Percentiles rank a stretch among this genome's conserved stretches.
Conservation (phyloP, 2,113 vertebrate genomes). For the Hemicordylus capensis region DNA sequence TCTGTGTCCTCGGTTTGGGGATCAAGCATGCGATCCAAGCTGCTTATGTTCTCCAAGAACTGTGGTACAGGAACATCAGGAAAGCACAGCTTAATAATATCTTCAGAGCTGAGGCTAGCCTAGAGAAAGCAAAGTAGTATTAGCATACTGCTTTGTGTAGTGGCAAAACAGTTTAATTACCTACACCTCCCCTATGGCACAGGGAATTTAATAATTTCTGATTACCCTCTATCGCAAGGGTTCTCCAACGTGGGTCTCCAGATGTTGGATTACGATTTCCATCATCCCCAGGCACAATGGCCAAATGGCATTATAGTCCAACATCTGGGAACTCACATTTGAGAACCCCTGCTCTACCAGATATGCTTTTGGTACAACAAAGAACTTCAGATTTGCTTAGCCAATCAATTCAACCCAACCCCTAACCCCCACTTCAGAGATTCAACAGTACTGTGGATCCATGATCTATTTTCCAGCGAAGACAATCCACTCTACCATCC, state of each 20-base stretch:
- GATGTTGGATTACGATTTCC: too few species aligned
- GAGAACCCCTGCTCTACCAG: too few species aligned
- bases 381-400: background rate
- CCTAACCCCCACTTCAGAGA: background rate
- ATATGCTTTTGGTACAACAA: background rate
- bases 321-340: too few species aligned
- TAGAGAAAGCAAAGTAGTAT: conserved; percentile 45
- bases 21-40: conserved; percentile 59
- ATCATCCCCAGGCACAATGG: too few species aligned
- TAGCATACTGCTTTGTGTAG: background rate
- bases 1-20: conserved; percentile 41
- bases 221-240: too few species aligned
- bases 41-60: conserved; percentile 50
- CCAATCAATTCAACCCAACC: background rate
- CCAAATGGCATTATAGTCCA: too few species aligned
- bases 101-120: conserved; percentile 58
- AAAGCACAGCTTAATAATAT: conserved; percentile 69
- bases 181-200: background rate
- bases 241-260: too few species aligned
- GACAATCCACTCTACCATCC: background rate
- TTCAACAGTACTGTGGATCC: background rate
- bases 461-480: background rate
- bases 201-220: background rate
- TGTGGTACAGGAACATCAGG: conserved; percentile 62
- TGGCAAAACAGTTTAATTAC: background rate